phyloP scores from a whole-genome alignment of 2,888 invertebrate species.

The Nephrotoma appendiculata region DNA sequence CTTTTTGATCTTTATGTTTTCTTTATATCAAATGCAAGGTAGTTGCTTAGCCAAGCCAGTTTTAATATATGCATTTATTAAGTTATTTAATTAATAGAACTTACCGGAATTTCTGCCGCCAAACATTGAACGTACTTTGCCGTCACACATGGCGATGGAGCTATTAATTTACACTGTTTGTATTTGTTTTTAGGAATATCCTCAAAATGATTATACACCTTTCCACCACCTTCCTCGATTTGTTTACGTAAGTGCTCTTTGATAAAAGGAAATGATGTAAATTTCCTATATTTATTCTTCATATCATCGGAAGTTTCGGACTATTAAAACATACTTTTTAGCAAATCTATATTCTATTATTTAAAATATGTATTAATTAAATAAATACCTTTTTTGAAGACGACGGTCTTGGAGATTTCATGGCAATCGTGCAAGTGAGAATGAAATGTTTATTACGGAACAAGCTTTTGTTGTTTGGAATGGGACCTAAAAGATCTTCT shows the following conservation, averaged over 20 bases:
- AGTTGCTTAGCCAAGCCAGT: too few species aligned
- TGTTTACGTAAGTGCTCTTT: constrained; percentile 44
- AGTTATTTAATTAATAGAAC: neutral
- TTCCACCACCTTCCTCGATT: constrained; percentile 46
- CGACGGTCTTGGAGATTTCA: constrained; percentile 8
- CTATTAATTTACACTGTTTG: constrained; percentile 41
- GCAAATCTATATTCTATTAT: neutral
- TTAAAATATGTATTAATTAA: neutral
- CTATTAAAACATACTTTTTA: neutral
- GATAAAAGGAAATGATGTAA: constrained; percentile 35
- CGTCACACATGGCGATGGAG: constrained; percentile 56
- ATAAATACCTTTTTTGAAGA: neutral
- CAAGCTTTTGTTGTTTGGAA: constrained; percentile 31
- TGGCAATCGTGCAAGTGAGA: constrained; percentile 39
- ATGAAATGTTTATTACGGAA: constrained; percentile 43
- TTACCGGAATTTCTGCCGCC: constrained; percentile 42
- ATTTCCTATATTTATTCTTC: constrained; percentile 31
- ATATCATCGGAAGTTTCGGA: constrained; percentile 5
- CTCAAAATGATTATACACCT: constrained; percentile 43
- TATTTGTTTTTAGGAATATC: constrained; percentile 41
- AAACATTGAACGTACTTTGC: constrained; percentile 60
- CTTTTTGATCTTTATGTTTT: neutral
- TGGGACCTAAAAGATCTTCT: constrained; percentile 37
- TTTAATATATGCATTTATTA: neutral
- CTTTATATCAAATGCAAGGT: neutral